Percentiles rank a stretch among this genome's conserved stretches.
Evolutionary conservation across 2,888 invertebrate species (phyloP).

Genomic region (Deilephila elpenor): DNA sequence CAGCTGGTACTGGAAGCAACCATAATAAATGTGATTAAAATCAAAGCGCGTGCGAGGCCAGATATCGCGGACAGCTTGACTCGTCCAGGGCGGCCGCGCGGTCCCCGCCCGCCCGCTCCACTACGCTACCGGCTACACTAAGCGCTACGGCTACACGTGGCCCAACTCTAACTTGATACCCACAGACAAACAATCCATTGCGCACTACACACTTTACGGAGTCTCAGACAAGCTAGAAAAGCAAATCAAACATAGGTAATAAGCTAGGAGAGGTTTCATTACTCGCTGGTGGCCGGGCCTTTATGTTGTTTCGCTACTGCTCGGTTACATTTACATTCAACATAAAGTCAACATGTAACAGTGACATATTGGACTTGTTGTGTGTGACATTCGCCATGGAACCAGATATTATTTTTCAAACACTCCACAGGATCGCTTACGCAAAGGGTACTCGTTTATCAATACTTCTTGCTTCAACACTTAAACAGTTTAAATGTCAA

Average conservation of each 20-base stretch:
- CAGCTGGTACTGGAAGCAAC: constrained; percentile 87
- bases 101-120: constrained; percentile 61
- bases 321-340: neutral
- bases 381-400: neutral
- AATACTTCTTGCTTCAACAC: no score
- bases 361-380: neutral
- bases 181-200: constrained; percentile 33
- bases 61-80: constrained; percentile 47
- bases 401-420: neutral
- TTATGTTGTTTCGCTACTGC: neutral
- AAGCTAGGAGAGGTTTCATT: constrained; percentile 41
- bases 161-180: constrained; percentile 35
- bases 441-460: no score
- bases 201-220: constrained; percentile 45
- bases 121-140: constrained; percentile 46
- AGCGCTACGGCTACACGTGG: constrained; percentile 47
- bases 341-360: neutral
- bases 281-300: neutral
- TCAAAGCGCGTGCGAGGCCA: constrained; percentile 56
- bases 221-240: constrained; percentile 44
- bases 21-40: constrained; percentile 71
- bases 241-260: constrained; percentile 45
- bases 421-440: no score
- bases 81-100: constrained; percentile 52
- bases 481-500: no score